Percentiles rank a stretch among this genome's conserved stretches.
These are phyloP conservation scores for Ichneumoninae sp. DNA, from an alignment of 2,888 invertebrate genomes.

Conservation along the genomic window DNA sequence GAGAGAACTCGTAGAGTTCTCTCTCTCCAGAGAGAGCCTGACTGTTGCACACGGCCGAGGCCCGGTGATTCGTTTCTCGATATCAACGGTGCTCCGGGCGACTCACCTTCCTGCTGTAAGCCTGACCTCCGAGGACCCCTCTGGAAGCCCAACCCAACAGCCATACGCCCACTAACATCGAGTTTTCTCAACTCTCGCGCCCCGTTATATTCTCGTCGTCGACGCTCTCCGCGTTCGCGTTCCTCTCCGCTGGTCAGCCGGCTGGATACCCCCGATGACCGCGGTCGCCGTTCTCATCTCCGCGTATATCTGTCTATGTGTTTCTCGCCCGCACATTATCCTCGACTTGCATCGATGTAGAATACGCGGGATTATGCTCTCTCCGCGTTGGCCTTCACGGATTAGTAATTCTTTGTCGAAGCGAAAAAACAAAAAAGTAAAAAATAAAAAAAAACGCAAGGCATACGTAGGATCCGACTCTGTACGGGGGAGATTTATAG, in stretches of 20 bases:
- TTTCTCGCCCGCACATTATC: conserved; percentile 55
- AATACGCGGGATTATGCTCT: conserved; percentile 57
- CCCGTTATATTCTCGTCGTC: conserved; percentile 66
- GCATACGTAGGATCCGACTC: conserved; percentile 26
- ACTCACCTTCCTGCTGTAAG: conserved; percentile 80
- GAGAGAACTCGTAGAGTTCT: conserved; percentile 52
- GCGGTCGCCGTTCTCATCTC: conserved; percentile 25
- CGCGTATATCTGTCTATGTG: conserved; percentile 55
- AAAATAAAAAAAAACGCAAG: not conserved
- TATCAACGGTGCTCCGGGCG: conserved; percentile 82
- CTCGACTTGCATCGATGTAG: conserved; percentile 59
- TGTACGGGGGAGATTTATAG: not conserved
- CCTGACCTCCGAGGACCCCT: conserved; percentile 82
- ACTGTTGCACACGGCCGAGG: conserved; percentile 50
- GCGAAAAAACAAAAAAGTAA: conserved; percentile 28
- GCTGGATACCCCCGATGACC: conserved; percentile 61
- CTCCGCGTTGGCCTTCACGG: conserved; percentile 52
- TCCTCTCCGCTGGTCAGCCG: conserved; percentile 65
- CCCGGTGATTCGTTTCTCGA: conserved; percentile 82
- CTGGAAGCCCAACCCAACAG: conserved; percentile 81
- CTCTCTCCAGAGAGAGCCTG: conserved; percentile 56
- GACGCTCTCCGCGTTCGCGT: conserved; percentile 56
- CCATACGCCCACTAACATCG: conserved; percentile 78
- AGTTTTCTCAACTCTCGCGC: conserved; percentile 68
- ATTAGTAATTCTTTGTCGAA: conserved; percentile 52